These are phyloP conservation scores for Isurus oxyrinchus DNA, from an alignment of 2,113 vertebrate genomes.

Conservation along the genomic window DNA sequence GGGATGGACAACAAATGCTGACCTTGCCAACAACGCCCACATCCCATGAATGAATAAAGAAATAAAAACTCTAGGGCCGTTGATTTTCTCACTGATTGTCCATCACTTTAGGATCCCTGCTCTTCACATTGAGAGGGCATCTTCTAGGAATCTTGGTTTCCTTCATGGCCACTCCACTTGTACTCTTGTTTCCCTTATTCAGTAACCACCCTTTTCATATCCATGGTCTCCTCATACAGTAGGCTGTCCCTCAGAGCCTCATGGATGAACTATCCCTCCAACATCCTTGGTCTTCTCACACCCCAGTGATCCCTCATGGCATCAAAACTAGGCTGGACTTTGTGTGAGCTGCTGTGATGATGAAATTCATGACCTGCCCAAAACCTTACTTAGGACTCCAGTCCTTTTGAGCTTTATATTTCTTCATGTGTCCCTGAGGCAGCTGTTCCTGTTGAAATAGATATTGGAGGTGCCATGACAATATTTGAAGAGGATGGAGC, in stretches of 20 bases:
- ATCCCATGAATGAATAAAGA: too few relatives aligned
- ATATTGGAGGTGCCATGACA: neutral
- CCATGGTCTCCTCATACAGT: neutral
- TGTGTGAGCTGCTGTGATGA: too few relatives aligned
- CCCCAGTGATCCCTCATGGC: too few relatives aligned
- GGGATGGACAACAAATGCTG: too few relatives aligned
- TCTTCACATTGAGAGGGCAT: too few relatives aligned
- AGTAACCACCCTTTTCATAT: neutral
- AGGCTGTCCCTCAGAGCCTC: too few relatives aligned
- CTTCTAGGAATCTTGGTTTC: too few relatives aligned
- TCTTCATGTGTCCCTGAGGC: neutral
- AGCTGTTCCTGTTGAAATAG: neutral
- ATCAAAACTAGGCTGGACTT: too few relatives aligned
- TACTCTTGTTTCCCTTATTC: neutral
- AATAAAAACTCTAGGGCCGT: too few relatives aligned
- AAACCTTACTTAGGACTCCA: neutral
- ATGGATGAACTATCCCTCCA: neutral
- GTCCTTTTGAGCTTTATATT: neutral
- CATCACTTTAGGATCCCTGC: too few relatives aligned
- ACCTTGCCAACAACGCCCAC: too few relatives aligned
- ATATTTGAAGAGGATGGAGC: neutral
- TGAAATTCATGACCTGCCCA: neutral
- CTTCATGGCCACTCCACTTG: neutral
- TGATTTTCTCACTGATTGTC: too few relatives aligned
- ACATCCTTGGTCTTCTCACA: neutral